phyloP scores from a whole-genome alignment of 2,888 invertebrate genomes.

The Leucoptera coffeella region DNA sequence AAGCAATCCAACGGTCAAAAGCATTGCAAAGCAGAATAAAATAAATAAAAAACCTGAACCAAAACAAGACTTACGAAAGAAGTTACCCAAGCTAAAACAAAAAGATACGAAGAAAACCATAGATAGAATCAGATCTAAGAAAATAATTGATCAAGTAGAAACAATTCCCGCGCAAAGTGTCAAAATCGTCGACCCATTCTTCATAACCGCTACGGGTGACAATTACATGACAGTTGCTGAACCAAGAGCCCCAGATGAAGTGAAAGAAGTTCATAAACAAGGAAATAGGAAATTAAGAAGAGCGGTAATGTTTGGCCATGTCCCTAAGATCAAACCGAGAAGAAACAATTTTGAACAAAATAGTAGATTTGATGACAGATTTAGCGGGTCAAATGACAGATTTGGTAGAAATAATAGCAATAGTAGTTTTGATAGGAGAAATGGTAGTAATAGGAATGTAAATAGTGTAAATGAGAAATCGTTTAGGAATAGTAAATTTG shows the following conservation, averaged over 20 bases:
- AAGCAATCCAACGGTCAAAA: no score
- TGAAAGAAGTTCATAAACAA: conserved; percentile 31
- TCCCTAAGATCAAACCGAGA: conserved; percentile 21
- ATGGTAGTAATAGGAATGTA: not conserved
- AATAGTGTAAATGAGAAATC: not conserved
- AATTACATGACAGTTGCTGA: conserved; percentile 39
- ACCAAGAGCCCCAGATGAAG: conserved; percentile 34
- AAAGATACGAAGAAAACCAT: conserved; percentile 11
- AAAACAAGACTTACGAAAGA: conserved; percentile 2
- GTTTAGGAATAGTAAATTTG: conserved; percentile 16
- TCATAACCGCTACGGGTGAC: conserved; percentile 33
- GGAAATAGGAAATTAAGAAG: conserved; percentile 37
- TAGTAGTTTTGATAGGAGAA: not conserved
- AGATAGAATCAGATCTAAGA: conserved; percentile 24
- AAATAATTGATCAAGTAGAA: conserved; percentile 14
- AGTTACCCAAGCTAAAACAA: conserved; percentile 5
- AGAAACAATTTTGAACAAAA: conserved; percentile 9
- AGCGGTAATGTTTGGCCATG: conserved; percentile 40
- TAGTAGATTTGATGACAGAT: conserved; percentile 6
- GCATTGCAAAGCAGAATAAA: no score
- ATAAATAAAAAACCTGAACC: conserved; percentile 4
- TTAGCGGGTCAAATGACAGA: conserved; percentile 13
- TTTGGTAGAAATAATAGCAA: conserved; percentile 7
- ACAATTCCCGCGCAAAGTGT: conserved; percentile 11
- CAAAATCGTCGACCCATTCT: conserved; percentile 40